Percentiles rank a stretch among this genome's conserved stretches.
Conservation (phyloP, 2,888 invertebrate species). For the Luperina nickerlii region DNA sequence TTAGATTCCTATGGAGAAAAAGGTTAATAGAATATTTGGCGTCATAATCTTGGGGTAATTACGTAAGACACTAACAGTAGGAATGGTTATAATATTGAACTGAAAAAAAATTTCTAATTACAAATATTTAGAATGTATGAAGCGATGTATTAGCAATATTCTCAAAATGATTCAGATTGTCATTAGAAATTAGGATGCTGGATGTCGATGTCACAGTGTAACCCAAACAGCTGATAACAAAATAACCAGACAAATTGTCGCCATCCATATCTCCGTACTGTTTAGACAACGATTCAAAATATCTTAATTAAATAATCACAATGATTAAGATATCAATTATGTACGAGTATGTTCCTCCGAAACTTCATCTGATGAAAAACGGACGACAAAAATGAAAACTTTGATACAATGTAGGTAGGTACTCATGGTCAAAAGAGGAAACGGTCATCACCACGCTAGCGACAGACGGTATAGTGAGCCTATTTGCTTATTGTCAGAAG, state of each 20-base stretch:
- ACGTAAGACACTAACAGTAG: too few species aligned
- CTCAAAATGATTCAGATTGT: too few species aligned
- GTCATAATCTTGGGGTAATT: too few species aligned
- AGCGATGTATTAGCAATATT: too few species aligned
- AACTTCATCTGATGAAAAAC: neutral
- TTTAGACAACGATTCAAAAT: slow-evolving; percentile 34
- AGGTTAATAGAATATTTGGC: neutral
- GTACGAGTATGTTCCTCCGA: neutral
- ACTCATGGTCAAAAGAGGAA: neutral
- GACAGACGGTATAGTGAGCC: neutral
- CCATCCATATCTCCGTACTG: slow-evolving; percentile 36
- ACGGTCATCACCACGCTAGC: neutral
- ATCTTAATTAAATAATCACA: slow-evolving; percentile 15
- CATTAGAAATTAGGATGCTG: neutral
- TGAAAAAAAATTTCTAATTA: too few species aligned
- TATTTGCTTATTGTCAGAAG: neutral
- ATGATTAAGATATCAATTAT: neutral
- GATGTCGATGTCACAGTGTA: neutral
- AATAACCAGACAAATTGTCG: slow-evolving; percentile 41
- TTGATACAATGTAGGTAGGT: neutral
- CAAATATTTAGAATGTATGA: too few species aligned
- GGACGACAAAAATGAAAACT: neutral
- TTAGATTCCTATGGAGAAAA: neutral
- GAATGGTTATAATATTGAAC: too few species aligned
- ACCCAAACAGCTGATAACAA: slow-evolving; percentile 13